A percentile compares a stretch with the other conserved stretches of the same genome.
phyloP scores from a whole-genome alignment of 2,797 vertebrate genomes.

The Platalea minor region DNA sequence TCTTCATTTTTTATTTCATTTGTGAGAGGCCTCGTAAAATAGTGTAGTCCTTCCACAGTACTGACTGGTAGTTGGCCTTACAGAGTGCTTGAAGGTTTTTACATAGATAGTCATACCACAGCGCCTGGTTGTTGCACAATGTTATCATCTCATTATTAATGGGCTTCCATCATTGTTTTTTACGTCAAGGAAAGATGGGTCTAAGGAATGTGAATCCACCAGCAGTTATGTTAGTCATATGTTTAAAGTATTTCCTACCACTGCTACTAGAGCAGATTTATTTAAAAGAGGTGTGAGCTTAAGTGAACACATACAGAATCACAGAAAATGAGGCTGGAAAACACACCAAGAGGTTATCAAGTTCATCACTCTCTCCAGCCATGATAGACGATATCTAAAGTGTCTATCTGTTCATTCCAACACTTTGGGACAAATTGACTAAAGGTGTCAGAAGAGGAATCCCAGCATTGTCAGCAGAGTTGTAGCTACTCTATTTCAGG shows the following conservation, averaged over 20 bases:
- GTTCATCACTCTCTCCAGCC: slow-evolving; percentile 7
- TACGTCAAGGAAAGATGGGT: neutral
- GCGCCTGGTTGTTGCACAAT: neutral
- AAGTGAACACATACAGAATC: neutral
- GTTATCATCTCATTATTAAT: neutral
- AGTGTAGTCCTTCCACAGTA: neutral
- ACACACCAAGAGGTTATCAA: neutral
- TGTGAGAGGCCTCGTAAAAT: neutral
- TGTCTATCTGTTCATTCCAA: neutral
- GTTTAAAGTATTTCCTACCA: neutral
- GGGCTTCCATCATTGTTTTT: neutral
- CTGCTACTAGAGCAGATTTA: neutral
- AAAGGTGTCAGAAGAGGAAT: neutral
- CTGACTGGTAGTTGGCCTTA: neutral
- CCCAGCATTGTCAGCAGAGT: neutral
- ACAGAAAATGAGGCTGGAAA: neutral
- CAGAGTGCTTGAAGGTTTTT: neutral
- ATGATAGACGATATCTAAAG: neutral
- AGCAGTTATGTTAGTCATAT: neutral
- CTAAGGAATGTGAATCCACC: neutral
- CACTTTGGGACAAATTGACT: neutral
- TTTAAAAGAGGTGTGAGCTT: slow-evolving; percentile 9
- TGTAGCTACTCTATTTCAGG: neutral
- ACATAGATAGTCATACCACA: neutral
- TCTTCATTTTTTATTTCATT: slow-evolving; percentile 41